Percentiles rank a stretch among this genome's conserved stretches.
Conservation (phyloP, 2,888 invertebrate species). For the Aspidapion aeneum region DNA sequence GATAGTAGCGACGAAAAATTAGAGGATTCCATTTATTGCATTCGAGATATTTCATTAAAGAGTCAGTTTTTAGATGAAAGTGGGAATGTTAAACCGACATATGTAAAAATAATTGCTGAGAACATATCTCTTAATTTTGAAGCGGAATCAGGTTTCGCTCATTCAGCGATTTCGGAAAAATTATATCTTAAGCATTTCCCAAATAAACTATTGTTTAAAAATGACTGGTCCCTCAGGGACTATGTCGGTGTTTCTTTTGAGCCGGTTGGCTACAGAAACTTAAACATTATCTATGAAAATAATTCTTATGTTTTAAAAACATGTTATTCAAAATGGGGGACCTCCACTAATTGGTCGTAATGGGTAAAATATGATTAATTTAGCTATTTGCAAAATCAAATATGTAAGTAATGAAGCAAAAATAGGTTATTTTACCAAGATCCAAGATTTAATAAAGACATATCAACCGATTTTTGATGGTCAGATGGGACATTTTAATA, state of each 20-base stretch:
- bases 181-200: slow-evolving; percentile 21
- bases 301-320: slow-evolving; percentile 13
- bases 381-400: slow-evolving; percentile 19
- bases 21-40: slow-evolving; percentile 16
- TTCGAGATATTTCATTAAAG: slow-evolving; percentile 1
- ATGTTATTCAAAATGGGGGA: slow-evolving; percentile 19
- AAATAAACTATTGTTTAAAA: slow-evolving; percentile 10
- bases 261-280: slow-evolving; percentile 15
- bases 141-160: slow-evolving; percentile 19
- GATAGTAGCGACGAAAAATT: neutral
- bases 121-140: slow-evolving; percentile 20
- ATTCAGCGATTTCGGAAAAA: slow-evolving; percentile 22
- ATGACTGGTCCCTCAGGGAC: slow-evolving; percentile 19
- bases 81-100: slow-evolving; percentile 17
- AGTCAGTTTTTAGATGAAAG: neutral
- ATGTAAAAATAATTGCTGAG: slow-evolving; percentile 16
- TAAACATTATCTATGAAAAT: slow-evolving; percentile 17
- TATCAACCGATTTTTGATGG: slow-evolving; percentile 18
- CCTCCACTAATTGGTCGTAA: slow-evolving; percentile 21
- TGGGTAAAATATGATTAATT: slow-evolving; percentile 14
- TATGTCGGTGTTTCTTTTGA: slow-evolving; percentile 19
- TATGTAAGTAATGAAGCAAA: slow-evolving; percentile 1
- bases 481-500: slow-evolving; percentile 8
- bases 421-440: slow-evolving; percentile 6
- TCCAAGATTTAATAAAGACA: slow-evolving; percentile 8